Conservation (phyloP, 2,888 invertebrate species). For the Orthosia incerta region DNA sequence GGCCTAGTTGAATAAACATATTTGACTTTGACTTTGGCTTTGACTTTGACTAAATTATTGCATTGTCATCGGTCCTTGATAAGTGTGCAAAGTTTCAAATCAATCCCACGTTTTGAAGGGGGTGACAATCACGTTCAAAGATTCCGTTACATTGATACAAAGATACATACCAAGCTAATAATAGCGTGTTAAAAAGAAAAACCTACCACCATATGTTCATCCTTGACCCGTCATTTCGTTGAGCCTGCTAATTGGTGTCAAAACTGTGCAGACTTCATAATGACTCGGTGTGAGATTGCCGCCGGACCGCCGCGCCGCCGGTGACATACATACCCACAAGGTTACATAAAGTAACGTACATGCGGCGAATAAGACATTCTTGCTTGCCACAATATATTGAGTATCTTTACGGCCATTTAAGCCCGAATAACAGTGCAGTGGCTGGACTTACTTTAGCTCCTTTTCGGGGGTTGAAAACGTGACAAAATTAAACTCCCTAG, state of each 20-base stretch:
- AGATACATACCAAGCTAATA: too few relatives aligned
- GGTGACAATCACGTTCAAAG: too few relatives aligned
- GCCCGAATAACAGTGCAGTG: not conserved
- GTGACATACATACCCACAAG: slow-evolving; percentile 60
- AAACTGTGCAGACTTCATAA: slow-evolving; percentile 43
- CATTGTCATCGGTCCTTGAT: too few relatives aligned
- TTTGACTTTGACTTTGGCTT: too few relatives aligned
- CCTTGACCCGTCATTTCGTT: slow-evolving; percentile 44
- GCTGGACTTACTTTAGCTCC: too few relatives aligned
- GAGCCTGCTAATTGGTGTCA: slow-evolving; percentile 50
- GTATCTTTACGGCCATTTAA: slow-evolving; percentile 4
- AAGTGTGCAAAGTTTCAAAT: too few relatives aligned
- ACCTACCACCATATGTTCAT: not conserved
- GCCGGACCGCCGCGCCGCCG: not conserved
- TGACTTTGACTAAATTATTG: too few relatives aligned
- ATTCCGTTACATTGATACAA: too few relatives aligned
- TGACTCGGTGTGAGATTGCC: slow-evolving; percentile 46
- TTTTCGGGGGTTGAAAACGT: not conserved
- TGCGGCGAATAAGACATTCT: slow-evolving; percentile 15
- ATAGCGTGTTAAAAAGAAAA: too few relatives aligned
- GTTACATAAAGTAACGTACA: slow-evolving; percentile 45
- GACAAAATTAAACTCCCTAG: not conserved
- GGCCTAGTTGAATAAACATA: too few relatives aligned
- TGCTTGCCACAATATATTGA: not conserved
- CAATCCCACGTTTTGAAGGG: too few relatives aligned